Conservation (phyloP, 2,888 invertebrate species). For the Elysia crispata region DNA sequence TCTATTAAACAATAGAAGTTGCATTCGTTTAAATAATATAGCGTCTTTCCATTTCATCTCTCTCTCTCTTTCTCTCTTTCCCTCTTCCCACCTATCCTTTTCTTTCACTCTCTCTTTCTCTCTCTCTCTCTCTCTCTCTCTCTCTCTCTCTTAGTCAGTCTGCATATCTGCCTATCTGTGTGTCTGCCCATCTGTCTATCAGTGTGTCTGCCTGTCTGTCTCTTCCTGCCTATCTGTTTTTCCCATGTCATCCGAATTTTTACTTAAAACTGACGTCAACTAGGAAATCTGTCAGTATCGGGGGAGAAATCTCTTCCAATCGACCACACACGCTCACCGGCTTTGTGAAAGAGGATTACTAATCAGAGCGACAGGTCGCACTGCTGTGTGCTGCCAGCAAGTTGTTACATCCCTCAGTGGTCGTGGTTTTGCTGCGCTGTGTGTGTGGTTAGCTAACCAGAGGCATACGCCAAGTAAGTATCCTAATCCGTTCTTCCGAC, state of each 20-base stretch:
- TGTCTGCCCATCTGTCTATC: background rate
- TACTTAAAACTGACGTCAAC: background rate
- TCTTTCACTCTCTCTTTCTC: background rate
- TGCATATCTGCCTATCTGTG: background rate
- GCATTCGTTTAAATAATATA: too few species aligned
- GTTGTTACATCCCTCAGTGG: background rate
- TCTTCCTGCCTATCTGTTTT: background rate
- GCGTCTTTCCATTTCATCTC: background rate
- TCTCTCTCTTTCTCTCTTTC: conserved; percentile 26
- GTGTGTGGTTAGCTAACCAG: too few species aligned
- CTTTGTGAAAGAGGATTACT: too few species aligned
- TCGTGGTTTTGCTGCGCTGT: background rate
- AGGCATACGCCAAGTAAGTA: too few species aligned
- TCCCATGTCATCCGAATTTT: background rate
- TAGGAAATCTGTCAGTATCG: background rate
- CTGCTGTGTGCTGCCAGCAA: background rate
- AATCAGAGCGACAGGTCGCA: background rate
- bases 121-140: background rate
- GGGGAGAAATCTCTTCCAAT: background rate
- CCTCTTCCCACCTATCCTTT: background rate
- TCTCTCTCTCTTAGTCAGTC: background rate
- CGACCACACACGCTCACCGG: background rate
- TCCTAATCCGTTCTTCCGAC: background rate
- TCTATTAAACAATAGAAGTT: background rate
- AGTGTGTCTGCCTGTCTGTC: background rate